Conservation (phyloP, 2,888 invertebrate species). For the Linnaemya tessellans region DNA sequence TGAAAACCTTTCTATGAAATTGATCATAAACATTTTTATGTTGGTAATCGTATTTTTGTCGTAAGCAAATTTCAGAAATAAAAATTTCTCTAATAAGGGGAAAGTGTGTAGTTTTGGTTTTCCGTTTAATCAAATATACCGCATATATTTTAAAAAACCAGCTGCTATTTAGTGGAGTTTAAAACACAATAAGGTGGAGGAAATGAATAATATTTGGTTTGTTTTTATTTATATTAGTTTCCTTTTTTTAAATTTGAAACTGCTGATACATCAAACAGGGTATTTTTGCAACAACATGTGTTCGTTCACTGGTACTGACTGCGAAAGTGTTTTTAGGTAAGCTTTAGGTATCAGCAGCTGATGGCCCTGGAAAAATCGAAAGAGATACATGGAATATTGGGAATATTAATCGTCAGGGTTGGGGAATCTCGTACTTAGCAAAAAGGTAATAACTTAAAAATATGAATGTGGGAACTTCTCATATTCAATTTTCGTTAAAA, state of each 20-base stretch:
- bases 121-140: not conserved
- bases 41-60: too few relatives aligned
- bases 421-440: too few relatives aligned
- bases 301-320: too few relatives aligned
- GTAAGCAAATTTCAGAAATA: slow-evolving; percentile 45
- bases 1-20: slow-evolving; percentile 29
- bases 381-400: too few relatives aligned
- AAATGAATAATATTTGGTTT: not conserved
- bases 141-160: not conserved
- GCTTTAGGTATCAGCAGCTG: too few relatives aligned
- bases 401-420: too few relatives aligned
- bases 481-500: too few relatives aligned
- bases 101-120: not conserved
- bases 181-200: not conserved
- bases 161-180: not conserved
- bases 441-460: too few relatives aligned
- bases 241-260: not conserved
- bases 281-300: too few relatives aligned
- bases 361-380: too few relatives aligned
- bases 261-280: not conserved
- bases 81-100: slow-evolving; percentile 3
- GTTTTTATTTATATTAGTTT: not conserved
- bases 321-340: too few relatives aligned
- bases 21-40: slow-evolving; percentile 43
- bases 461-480: too few relatives aligned